Evolutionary conservation across 1,140 invertebrate genomes (phyloP).

Genomic region (Trichogramma pretiosum): DNA sequence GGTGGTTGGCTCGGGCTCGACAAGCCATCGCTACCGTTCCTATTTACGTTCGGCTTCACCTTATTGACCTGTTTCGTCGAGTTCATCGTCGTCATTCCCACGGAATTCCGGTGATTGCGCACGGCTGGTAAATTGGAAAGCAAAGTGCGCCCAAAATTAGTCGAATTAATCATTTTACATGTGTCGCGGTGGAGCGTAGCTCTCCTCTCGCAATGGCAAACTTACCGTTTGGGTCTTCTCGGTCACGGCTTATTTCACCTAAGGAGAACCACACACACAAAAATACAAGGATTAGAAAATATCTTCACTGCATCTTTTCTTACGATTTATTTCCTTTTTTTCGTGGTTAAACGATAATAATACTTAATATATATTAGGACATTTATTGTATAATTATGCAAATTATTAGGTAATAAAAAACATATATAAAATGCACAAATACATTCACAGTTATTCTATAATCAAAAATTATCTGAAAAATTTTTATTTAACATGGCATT

Average conservation of each 20-base stretch:
- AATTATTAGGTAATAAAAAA: too few species aligned
- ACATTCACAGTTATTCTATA: too few species aligned
- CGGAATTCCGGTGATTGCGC: constrained; percentile 63
- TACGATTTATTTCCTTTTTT: too few species aligned
- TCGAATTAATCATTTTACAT: not conserved
- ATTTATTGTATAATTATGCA: too few species aligned
- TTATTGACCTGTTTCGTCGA: constrained; percentile 72
- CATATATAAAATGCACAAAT: too few species aligned
- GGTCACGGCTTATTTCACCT: constrained; percentile 53
- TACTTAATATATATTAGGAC: constrained; percentile 4
- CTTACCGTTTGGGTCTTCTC: constrained; percentile 52
- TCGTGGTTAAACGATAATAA: constrained; percentile 9
- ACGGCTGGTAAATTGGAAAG: constrained; percentile 30
- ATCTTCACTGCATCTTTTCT: too few species aligned
- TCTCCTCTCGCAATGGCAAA: not conserved
- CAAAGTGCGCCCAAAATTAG: not conserved
- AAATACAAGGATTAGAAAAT: too few species aligned
- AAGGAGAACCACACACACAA: too few species aligned
- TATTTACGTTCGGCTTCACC: constrained; percentile 74
- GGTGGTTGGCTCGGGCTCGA: constrained; percentile 42
- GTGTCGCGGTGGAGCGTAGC: too few species aligned
- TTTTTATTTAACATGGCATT: not conserved
- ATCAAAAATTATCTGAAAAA: not conserved
- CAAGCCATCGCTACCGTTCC: constrained; percentile 55
- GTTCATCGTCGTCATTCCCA: constrained; percentile 52